Conservation (phyloP, 2,797 vertebrate genomes). For the Linurgus olivaceus region DNA sequence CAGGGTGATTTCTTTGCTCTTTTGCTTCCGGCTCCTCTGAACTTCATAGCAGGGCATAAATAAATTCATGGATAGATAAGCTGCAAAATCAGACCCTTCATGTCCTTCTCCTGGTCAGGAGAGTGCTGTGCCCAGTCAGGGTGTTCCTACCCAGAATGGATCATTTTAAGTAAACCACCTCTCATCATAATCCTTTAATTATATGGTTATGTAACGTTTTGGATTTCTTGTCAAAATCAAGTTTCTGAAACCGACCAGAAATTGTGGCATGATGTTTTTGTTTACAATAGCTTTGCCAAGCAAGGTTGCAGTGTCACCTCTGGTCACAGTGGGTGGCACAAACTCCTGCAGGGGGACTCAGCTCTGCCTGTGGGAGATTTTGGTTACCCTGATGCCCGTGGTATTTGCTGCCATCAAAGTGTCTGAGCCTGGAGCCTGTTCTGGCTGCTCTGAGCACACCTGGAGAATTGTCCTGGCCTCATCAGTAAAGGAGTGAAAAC, state of each 20-base stretch:
- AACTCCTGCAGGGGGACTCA: background rate
- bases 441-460: background rate
- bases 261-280: background rate
- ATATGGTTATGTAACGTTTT: background rate
- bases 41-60: background rate
- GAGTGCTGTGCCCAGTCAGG: background rate
- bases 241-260: background rate
- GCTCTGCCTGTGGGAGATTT: background rate
- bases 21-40: background rate
- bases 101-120: background rate
- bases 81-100: background rate
- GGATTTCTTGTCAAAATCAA: background rate
- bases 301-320: background rate
- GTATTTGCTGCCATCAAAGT: fast-evolving
- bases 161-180: background rate
- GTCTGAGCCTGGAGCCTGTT: background rate
- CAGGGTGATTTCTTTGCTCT: background rate
- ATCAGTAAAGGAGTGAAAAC: background rate
- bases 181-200: background rate
- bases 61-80: background rate
- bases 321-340: background rate
- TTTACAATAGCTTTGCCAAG: background rate
- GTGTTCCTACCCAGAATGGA: background rate
- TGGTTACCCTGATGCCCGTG: background rate
- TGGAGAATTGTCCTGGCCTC: background rate